These are phyloP conservation scores for Eubucco bourcierii DNA, from an alignment of 2,113 vertebrate genomes.

Conservation along the genomic window DNA sequence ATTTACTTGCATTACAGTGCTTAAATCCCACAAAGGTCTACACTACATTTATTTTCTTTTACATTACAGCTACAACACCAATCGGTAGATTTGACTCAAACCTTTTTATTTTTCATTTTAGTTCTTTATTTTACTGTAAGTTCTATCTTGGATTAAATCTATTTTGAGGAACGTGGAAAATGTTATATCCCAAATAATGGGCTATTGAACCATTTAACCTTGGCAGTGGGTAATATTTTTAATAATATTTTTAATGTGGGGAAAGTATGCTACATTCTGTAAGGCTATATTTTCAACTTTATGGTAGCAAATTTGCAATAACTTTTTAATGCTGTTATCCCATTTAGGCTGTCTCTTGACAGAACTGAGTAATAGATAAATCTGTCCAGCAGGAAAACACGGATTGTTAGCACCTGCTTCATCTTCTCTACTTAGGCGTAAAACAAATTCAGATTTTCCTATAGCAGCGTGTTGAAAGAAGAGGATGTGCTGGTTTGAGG, in stretches of 20 bases:
- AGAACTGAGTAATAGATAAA: neutral
- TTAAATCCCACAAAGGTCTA: neutral
- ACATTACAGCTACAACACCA: neutral
- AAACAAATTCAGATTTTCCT: neutral
- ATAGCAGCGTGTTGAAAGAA: neutral
- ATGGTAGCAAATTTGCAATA: neutral
- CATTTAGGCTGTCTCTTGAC: conserved; percentile 1
- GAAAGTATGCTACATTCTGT: neutral
- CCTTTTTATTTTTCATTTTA: neutral
- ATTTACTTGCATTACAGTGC: neutral
- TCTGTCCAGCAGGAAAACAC: neutral
- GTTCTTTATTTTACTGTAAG: conserved; percentile 9
- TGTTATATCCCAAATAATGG: neutral
- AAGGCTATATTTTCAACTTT: neutral
- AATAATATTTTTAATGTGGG: neutral
- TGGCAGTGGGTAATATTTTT: neutral
- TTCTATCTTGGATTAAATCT: neutral
- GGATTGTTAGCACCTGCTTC: neutral
- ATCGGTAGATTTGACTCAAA: neutral
- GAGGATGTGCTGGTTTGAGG: too few relatives aligned
- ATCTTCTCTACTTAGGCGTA: neutral
- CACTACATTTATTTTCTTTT: neutral
- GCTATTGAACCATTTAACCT: neutral
- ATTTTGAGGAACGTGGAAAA: neutral
- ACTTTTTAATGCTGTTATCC: neutral